Evolutionary conservation across 53 echinoderm and acorn worm genomes (phyloP).

Genomic region (Actinopyga echinites): DNA sequence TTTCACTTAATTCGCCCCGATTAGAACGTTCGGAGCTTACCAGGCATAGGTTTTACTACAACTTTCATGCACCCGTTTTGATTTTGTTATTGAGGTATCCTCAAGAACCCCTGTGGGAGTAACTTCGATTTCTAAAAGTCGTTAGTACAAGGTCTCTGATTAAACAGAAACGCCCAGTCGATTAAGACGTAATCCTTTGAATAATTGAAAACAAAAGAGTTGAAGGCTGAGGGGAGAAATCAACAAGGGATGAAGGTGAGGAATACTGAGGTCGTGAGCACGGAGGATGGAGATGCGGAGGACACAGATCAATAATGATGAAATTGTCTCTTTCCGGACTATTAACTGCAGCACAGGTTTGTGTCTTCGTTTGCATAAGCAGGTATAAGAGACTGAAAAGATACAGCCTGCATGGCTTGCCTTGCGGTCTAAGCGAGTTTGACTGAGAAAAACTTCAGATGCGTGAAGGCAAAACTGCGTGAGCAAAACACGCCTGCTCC

Average conservation of each 20-base stretch:
- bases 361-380: too few relatives aligned
- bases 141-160: neutral
- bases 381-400: too few relatives aligned
- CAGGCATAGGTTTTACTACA: too few relatives aligned
- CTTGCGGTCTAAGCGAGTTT: too few relatives aligned
- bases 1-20: too few relatives aligned
- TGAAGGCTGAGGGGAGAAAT: neutral
- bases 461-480: too few relatives aligned
- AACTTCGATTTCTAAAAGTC: neutral
- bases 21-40: too few relatives aligned
- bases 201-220: conserved; percentile 2
- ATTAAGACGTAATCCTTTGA: neutral
- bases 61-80: too few relatives aligned
- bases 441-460: too few relatives aligned
- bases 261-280: neutral
- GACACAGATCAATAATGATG: conserved; percentile 1
- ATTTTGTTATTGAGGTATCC: too few relatives aligned
- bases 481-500: neutral
- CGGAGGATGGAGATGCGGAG: neutral
- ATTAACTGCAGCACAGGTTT: neutral
- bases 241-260: neutral
- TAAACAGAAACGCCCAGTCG: conserved; percentile 7
- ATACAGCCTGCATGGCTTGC: too few relatives aligned
- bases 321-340: neutral
- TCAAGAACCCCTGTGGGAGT: neutral